Base-by-base conservation (phyloP, 2,113 vertebrate genomes). In the Misgurnus mizolepis region DNA sequence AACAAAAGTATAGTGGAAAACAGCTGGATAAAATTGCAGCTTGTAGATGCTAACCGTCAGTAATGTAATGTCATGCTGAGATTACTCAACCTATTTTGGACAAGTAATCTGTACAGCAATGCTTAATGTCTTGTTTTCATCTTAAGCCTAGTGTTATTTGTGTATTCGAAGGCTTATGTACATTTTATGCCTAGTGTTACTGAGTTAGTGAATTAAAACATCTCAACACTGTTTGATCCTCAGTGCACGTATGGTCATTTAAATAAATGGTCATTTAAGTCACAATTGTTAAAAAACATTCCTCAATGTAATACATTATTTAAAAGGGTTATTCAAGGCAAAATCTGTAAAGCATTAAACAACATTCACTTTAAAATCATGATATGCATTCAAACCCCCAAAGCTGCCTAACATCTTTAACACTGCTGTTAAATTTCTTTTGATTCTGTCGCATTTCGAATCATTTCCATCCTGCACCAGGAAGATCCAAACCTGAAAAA, bases 91-190 rank as follows among this genome's bases (percentile, higher is more conserved):
- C 49, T 14, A 4, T 53, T 53, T 53, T 53, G 11, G 22, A 22
- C 22, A 22, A 22, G 22, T 4, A 53, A 47, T 8, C 10, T 12
- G 56, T 34, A n/a, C 7, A 60, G 40, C 34, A 34, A 75, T 75
- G 22, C 41, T 47, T 8, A 27, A 9, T 3, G 34, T 12, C 6
- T 45, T 27, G 40, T 61, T 10, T 61, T 6, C 4, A 0, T 61
- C 15, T 17, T 27, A 5, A 43, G 56, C 7, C 17, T 75, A 75
- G 73, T 75, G 73, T 75, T 64, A 64, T 62, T 49, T 22, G 22
- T 22, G 22, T 22, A 22, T 22, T 22, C 1, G 22, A 22, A 22
- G 22, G 22, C 22, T 22, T 22, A 22, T 22, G 22, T 61, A 10
- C 4, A 0, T 61, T 15, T 17, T 27, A 5, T 18, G 56, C 7